A percentile compares a stretch with the other conserved stretches of the same genome.
Conservation (phyloP, 2,888 invertebrate genomes). For the Hypsopygia costalis region DNA sequence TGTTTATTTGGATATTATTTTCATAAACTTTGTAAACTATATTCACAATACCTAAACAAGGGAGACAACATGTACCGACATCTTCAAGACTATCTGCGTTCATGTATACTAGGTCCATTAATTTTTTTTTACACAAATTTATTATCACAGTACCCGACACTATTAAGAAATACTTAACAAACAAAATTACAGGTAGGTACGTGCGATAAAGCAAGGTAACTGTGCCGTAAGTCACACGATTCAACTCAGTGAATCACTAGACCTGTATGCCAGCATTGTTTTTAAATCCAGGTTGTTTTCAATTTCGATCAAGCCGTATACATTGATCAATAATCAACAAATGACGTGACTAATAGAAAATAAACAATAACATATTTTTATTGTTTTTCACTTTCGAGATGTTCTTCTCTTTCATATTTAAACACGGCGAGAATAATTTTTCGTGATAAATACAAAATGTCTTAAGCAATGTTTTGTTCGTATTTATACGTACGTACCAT, state of each 20-base stretch:
- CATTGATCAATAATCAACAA: constrained; percentile 54
- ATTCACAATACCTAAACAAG: constrained; percentile 50
- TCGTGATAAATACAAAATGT: no score
- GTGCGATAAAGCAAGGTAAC: constrained; percentile 42
- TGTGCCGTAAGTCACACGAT: constrained; percentile 42
- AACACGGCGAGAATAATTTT: no score
- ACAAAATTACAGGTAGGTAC: constrained; percentile 33
- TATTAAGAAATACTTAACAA: constrained; percentile 24
- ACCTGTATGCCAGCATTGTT: constrained; percentile 62
- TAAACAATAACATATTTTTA: constrained; percentile 15
- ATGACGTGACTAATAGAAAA: constrained; percentile 32
- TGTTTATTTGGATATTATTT: no score
- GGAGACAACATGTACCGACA: constrained; percentile 69
- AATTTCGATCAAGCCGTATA: constrained; percentile 38
- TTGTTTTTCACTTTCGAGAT: neutral
- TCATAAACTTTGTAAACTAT: no score
- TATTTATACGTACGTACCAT: no score
- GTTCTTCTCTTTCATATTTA: no score
- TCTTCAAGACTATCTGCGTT: constrained; percentile 64
- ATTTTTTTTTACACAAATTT: no score
- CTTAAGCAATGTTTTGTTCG: no score
- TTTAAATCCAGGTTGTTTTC: constrained; percentile 60
- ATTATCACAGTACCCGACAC: constrained; percentile 17
- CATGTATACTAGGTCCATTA: constrained; percentile 58
- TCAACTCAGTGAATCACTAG: constrained; percentile 55